These are phyloP conservation scores for Misgurnus mizolepis DNA, from an alignment of 2,113 vertebrate species.

Conservation along the genomic window DNA sequence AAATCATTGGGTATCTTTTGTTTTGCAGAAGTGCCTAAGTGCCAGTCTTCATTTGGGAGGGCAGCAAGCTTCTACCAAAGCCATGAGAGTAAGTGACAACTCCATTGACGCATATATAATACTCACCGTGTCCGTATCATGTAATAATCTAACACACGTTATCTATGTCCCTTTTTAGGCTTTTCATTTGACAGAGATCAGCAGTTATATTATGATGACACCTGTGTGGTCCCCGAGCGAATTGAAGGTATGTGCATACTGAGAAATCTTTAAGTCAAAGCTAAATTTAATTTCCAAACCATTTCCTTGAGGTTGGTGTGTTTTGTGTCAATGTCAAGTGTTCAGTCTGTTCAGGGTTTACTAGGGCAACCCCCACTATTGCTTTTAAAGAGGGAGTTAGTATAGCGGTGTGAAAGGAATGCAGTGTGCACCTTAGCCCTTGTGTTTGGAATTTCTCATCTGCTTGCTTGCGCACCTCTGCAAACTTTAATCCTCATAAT, in stretches of 20 bases:
- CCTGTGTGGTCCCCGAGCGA: constrained; percentile 91
- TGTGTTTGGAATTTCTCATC: constrained; percentile 58
- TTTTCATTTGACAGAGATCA: constrained; percentile 90
- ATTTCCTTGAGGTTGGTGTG: neutral
- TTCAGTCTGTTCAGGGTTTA: neutral
- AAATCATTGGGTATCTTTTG: constrained; percentile 29
- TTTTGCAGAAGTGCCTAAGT: constrained; percentile 94
- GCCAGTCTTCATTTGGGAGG: constrained; percentile 89
- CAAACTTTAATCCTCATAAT: constrained; percentile 20
- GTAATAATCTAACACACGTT: neutral
- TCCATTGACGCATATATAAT: neutral
- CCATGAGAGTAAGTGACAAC: constrained; percentile 82
- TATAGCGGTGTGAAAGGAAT: neutral
- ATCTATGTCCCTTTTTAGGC: constrained; percentile 65
- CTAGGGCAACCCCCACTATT: neutral
- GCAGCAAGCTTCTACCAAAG: constrained; percentile 84
- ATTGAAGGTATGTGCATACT: constrained; percentile 77
- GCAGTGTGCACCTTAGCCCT: constrained; percentile 7
- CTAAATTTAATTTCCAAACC: neutral
- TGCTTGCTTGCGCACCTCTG: constrained; percentile 35
- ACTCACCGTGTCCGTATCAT: neutral
- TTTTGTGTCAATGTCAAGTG: neutral
- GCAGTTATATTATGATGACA: constrained; percentile 90
- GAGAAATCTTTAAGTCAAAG: neutral
- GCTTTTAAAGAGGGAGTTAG: neutral